Evolutionary conservation across 2,888 invertebrate genomes (phyloP).

Genomic region (Pachycephus smyrnensis): DNA sequence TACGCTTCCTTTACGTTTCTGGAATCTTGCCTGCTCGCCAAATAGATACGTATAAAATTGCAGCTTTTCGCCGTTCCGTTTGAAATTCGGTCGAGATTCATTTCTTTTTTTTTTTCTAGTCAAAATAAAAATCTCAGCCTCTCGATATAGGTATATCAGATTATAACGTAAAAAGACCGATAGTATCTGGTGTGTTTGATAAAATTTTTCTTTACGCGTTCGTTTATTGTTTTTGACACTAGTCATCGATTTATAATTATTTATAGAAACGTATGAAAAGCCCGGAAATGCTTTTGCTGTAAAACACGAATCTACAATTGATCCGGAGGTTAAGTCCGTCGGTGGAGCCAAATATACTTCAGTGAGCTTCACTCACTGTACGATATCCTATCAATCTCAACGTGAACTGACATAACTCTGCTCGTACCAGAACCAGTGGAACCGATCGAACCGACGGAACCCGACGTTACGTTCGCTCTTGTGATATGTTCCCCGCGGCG

Average conservation of each 20-base stretch:
- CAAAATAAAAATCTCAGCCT: not conserved
- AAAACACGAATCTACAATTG: not conserved
- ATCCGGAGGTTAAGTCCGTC: not conserved
- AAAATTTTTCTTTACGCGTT: not conserved
- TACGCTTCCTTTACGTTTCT: not conserved
- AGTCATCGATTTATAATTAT: not conserved
- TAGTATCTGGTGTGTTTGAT: not conserved
- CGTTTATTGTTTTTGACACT: not conserved
- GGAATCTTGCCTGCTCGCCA: not conserved
- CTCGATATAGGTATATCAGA: not conserved
- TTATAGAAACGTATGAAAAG: not conserved
- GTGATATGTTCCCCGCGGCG: slow-evolving; percentile 21
- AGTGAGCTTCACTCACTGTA: not conserved
- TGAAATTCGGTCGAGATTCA: not conserved
- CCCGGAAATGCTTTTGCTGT: not conserved
- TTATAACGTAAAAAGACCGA: too few relatives aligned
- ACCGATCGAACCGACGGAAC: not conserved
- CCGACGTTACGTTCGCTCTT: slow-evolving; percentile 17
- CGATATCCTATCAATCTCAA: not conserved
- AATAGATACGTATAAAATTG: too few relatives aligned
- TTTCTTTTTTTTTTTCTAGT: not conserved
- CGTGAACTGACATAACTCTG: not conserved
- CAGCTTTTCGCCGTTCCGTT: too few relatives aligned
- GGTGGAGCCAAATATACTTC: not conserved
- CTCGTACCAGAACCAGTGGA: not conserved